A percentile compares a stretch with the other conserved stretches of the same genome.
These are phyloP conservation scores for Sthenelais limicola DNA, from an alignment of 2,888 invertebrate genomes.

Conservation along the genomic window DNA sequence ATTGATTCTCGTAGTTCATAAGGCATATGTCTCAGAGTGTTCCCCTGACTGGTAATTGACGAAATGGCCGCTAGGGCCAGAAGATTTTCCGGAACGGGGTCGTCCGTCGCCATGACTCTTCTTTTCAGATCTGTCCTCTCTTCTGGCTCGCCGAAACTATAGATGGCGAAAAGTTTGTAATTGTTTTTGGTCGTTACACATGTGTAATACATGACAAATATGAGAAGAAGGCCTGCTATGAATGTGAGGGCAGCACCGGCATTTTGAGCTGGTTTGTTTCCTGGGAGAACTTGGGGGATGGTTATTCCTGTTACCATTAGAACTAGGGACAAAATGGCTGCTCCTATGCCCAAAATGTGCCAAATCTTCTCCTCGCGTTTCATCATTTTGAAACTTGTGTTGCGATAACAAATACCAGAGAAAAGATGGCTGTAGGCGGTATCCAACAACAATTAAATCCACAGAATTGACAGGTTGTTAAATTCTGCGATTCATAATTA, in stretches of 20 bases:
- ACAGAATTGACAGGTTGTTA: too few species aligned
- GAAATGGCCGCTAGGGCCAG: constrained; percentile 16
- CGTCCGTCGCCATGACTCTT: constrained; percentile 14
- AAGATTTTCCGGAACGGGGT: constrained; percentile 30
- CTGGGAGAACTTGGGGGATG: constrained; percentile 15
- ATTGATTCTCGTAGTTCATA: too few species aligned
- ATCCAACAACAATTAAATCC: too few species aligned
- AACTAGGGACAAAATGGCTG: background rate
- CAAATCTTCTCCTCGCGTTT: background rate
- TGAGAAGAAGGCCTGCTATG: background rate
- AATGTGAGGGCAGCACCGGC: background rate
- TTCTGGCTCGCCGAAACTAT: constrained; percentile 16
- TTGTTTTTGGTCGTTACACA: constrained; percentile 14
- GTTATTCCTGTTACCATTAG: constrained; percentile 1
- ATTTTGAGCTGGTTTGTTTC: background rate
- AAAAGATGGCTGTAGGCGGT: too few species aligned
- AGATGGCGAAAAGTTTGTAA: constrained; percentile 21
- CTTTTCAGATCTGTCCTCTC: constrained; percentile 24
- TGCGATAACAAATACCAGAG: too few species aligned
- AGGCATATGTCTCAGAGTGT: constrained; percentile 2
- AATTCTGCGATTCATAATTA: too few species aligned
- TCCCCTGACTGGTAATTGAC: constrained; percentile 19
- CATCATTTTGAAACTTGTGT: too few species aligned
- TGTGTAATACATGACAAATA: constrained; percentile 16
- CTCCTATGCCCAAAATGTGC: background rate